Percentiles rank a stretch among this genome's conserved stretches.
Conservation (phyloP, 1,140 invertebrate genomes). For the Achroia grisella region DNA sequence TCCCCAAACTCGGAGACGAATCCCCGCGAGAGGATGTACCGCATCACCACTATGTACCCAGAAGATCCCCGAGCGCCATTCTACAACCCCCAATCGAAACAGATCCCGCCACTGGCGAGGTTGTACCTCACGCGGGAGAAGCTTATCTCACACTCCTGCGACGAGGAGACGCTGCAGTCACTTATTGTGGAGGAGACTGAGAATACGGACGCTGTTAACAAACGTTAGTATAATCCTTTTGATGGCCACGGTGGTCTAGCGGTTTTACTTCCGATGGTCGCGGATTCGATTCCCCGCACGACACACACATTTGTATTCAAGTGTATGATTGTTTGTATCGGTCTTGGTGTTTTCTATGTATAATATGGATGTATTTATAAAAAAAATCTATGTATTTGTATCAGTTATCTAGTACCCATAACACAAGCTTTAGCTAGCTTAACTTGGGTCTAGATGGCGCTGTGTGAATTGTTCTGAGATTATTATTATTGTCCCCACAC, state of each 20-base stretch:
- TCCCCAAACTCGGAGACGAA: slow-evolving; percentile 89
- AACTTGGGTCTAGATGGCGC: too few species aligned
- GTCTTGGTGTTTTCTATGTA: too few species aligned
- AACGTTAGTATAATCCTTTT: slow-evolving; percentile 75
- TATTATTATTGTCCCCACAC: neutral
- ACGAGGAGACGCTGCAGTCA: slow-evolving; percentile 77
- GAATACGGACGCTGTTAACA: slow-evolving; percentile 80
- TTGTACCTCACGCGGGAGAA: slow-evolving; percentile 81
- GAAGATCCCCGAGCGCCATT: slow-evolving; percentile 93
- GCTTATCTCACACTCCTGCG: slow-evolving; percentile 82
- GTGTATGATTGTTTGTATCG: too few species aligned
- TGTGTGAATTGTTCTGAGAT: too few species aligned
- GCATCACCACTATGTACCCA: slow-evolving; percentile 90
- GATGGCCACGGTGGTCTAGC: too few species aligned
- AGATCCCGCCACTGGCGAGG: slow-evolving; percentile 89
- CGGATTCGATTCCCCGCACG: too few species aligned
- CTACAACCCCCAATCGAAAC: slow-evolving; percentile 83
- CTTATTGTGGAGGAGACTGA: slow-evolving; percentile 79
- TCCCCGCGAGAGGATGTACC: slow-evolving; percentile 90
- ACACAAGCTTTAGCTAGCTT: too few species aligned
- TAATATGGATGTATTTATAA: too few species aligned
- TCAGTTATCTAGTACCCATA: too few species aligned
- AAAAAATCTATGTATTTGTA: too few species aligned
- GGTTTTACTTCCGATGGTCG: too few species aligned
- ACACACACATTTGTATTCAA: too few species aligned